A percentile compares a stretch with the other conserved stretches of the same genome.
These are phyloP conservation scores for Temnothorax ravouxi DNA, from an alignment of 2,888 invertebrate species.

Conservation along the genomic window DNA sequence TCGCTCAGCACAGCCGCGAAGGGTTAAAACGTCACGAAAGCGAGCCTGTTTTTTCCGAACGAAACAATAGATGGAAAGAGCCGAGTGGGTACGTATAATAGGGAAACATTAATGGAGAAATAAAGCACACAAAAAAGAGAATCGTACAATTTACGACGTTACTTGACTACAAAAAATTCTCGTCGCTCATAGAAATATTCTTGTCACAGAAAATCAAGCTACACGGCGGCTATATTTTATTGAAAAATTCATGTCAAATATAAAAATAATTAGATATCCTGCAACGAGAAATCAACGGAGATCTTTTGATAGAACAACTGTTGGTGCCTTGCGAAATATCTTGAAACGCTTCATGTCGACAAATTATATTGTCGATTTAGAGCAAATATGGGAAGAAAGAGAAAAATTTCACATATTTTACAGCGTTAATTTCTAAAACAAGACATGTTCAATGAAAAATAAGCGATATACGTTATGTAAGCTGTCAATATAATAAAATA, in stretches of 20 bases:
- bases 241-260: not conserved
- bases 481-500: not conserved
- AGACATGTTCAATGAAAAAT: not conserved
- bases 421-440: conserved; percentile 6
- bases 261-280: conserved; percentile 13
- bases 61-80: conserved; percentile 39
- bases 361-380: not conserved
- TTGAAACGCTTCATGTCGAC: not conserved
- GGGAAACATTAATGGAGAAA: conserved; percentile 48
- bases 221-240: not conserved
- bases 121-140: conserved; percentile 28
- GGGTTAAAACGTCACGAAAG: conserved; percentile 32
- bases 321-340: not conserved
- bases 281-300: not conserved
- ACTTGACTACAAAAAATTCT: conserved; percentile 39
- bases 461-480: not conserved
- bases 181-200: conserved; percentile 24
- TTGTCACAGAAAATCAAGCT: conserved; percentile 25
- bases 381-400: not conserved
- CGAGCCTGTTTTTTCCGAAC: not conserved
- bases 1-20: not conserved
- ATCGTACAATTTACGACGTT: conserved; percentile 33
- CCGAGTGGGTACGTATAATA: conserved; percentile 33
- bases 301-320: conserved; percentile 2
- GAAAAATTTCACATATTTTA: not conserved